phyloP scores from a whole-genome alignment of 2,797 vertebrate species.

The Lophotriccus pileatus region DNA sequence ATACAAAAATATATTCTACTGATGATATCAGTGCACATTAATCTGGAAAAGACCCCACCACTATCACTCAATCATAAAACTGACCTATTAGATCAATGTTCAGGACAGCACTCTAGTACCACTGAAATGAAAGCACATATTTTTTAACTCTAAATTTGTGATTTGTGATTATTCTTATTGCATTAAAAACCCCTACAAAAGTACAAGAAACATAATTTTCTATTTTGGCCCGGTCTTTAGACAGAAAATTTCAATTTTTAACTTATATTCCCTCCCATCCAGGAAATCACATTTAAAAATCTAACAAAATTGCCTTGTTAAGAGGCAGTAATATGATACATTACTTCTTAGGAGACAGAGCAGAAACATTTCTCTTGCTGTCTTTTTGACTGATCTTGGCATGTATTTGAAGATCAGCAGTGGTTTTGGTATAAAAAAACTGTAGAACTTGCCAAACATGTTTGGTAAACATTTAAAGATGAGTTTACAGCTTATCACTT shows the following conservation, averaged over 20 bases:
- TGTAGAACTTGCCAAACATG: background rate
- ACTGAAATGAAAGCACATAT: background rate
- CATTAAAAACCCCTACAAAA: background rate
- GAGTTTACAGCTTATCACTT: background rate
- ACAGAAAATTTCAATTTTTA: background rate
- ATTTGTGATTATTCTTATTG: background rate
- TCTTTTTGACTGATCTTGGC: background rate
- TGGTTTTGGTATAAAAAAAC: background rate
- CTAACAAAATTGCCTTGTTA: background rate
- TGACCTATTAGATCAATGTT: background rate
- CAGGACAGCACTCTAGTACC: rapidly evolving
- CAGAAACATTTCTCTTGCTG: background rate
- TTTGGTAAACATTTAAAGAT: background rate
- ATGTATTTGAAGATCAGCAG: background rate
- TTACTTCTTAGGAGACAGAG: background rate
- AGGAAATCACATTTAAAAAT: background rate
- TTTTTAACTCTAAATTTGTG: background rate
- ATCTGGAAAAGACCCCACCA: background rate
- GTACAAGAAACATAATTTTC: background rate
- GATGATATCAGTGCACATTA: background rate
- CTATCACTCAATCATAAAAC: background rate
- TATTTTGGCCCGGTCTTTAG: background rate
- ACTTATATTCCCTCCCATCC: background rate
- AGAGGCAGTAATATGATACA: background rate
- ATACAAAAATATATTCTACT: background rate